Percentiles rank a stretch among this genome's conserved stretches.
phyloP scores from a whole-genome alignment of 2,888 invertebrate genomes.

The Mythimna ferrago region DNA sequence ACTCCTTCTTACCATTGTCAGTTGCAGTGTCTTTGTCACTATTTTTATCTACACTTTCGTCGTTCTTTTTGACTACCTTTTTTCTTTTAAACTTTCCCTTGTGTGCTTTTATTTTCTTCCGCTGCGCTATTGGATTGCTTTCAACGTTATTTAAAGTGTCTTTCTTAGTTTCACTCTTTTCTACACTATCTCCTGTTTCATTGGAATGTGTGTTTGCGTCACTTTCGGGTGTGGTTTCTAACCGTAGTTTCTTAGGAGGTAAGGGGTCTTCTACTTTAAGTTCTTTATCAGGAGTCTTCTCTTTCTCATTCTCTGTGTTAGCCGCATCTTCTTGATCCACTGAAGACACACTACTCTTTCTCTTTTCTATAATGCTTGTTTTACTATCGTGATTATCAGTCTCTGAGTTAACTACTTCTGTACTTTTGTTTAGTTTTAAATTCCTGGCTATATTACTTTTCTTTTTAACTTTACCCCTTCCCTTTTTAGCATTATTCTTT shows the following conservation, averaged over 20 bases:
- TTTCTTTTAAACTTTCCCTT: constrained; percentile 86
- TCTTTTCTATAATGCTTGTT: constrained; percentile 84
- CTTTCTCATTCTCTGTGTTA: constrained; percentile 77
- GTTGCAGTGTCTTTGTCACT: constrained; percentile 71
- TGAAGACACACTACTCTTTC: constrained; percentile 87
- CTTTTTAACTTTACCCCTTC: constrained; percentile 82
- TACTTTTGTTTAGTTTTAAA: constrained; percentile 75
- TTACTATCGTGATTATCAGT: constrained; percentile 84
- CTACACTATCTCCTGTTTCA: constrained; percentile 76
- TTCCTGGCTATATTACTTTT: constrained; percentile 75
- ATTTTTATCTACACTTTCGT: constrained; percentile 68
- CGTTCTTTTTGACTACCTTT: constrained; percentile 66
- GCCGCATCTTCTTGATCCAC: constrained; percentile 79
- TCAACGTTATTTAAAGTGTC: constrained; percentile 71
- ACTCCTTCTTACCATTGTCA: constrained; percentile 74
- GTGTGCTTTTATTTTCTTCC: constrained; percentile 86
- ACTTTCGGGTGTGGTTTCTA: constrained; percentile 83
- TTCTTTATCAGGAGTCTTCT: constrained; percentile 78
- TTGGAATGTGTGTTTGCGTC: constrained; percentile 84
- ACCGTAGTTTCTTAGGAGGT: constrained; percentile 84
- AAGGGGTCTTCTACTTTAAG: constrained; percentile 80
- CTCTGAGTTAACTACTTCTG: constrained; percentile 78
- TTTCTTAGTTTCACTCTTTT: constrained; percentile 72
- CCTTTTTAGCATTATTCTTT: constrained; percentile 81
- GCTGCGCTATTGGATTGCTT: constrained; percentile 72